Percentiles rank a stretch among this genome's conserved stretches.
phyloP scores from a whole-genome alignment of 2,888 invertebrate species.

The Coelopa pilipes region DNA sequence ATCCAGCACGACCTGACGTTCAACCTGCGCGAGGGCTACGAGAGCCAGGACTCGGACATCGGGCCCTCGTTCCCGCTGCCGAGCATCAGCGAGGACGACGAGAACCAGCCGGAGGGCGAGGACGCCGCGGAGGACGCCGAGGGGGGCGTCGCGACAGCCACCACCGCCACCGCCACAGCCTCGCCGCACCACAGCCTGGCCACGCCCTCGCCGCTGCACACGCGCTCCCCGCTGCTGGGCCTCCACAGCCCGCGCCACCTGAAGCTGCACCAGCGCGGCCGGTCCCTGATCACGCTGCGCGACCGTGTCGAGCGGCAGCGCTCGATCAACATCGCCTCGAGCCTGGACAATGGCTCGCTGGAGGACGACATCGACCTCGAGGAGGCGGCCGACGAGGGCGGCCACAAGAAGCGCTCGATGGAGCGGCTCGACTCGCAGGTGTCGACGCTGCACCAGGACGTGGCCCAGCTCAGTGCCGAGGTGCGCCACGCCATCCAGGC shows the following conservation, averaged over 20 bases:
- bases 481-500: conserved; percentile 86
- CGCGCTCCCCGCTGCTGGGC: conserved; percentile 59
- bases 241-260: conserved; percentile 59
- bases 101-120: conserved; percentile 82
- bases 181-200: conserved; percentile 63
- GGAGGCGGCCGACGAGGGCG: conserved; percentile 59
- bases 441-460: conserved; percentile 84
- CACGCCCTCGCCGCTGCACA: conserved; percentile 52
- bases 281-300: conserved; percentile 69
- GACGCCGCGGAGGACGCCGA: conserved; percentile 92
- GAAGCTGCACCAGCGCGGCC: conserved; percentile 66
- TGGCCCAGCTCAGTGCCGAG: conserved; percentile 86
- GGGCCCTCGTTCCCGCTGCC: conserved; percentile 75
- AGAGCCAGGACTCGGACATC: conserved; percentile 75
- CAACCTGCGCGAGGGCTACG: conserved; percentile 92
- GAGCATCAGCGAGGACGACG: conserved; percentile 95
- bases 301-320: conserved; percentile 77
- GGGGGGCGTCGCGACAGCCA: conserved; percentile 77
- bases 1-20: conserved; percentile 95
- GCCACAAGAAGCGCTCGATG: conserved; percentile 66
- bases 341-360: conserved; percentile 68
- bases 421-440: conserved; percentile 86
- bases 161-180: conserved; percentile 72
- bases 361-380: conserved; percentile 73
- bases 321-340: conserved; percentile 70